Percentiles rank a stretch among this genome's conserved stretches.
Evolutionary conservation across 2,797 vertebrate genomes (phyloP).

Genomic region (Chaunax sp.): DNA sequence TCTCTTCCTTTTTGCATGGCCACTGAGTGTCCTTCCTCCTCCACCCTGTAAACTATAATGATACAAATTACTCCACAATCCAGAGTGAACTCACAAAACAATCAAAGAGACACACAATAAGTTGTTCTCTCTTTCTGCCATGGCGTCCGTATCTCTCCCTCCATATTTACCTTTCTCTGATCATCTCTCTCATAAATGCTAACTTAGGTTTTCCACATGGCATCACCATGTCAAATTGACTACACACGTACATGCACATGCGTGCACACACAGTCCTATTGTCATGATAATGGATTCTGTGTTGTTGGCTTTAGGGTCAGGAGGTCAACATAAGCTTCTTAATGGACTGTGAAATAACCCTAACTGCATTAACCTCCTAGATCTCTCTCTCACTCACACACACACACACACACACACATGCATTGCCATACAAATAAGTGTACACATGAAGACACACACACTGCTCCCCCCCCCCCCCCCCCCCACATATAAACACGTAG

Average conservation of each 20-base stretch:
- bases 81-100: slow-evolving; percentile 84
- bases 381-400: slow-evolving; percentile 82
- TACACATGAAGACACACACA: slow-evolving; percentile 46
- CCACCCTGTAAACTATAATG: slow-evolving; percentile 91
- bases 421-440: slow-evolving; percentile 55
- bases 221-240: slow-evolving; percentile 87
- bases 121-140: neutral
- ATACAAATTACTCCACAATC: slow-evolving; percentile 87
- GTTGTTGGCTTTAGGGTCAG: slow-evolving; percentile 96
- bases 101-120: slow-evolving; percentile 6
- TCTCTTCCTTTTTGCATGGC: slow-evolving; percentile 60
- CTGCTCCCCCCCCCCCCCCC: no score
- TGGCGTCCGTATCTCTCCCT: neutral
- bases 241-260: slow-evolving; percentile 10
- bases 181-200: slow-evolving; percentile 80
- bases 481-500: slow-evolving; percentile 76
- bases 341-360: slow-evolving; percentile 99
- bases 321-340: slow-evolving; percentile 99
- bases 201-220: slow-evolving; percentile 90
- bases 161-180: slow-evolving; percentile 15
- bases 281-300: slow-evolving; percentile 99
- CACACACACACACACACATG: slow-evolving; percentile 57
- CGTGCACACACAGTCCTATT: slow-evolving; percentile 83
- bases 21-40: slow-evolving; percentile 87
- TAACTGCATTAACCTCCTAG: slow-evolving; percentile 99